These are phyloP conservation scores for Mallateleia sp. DNA, from an alignment of 2,888 invertebrate genomes.

Conservation along the genomic window DNA sequence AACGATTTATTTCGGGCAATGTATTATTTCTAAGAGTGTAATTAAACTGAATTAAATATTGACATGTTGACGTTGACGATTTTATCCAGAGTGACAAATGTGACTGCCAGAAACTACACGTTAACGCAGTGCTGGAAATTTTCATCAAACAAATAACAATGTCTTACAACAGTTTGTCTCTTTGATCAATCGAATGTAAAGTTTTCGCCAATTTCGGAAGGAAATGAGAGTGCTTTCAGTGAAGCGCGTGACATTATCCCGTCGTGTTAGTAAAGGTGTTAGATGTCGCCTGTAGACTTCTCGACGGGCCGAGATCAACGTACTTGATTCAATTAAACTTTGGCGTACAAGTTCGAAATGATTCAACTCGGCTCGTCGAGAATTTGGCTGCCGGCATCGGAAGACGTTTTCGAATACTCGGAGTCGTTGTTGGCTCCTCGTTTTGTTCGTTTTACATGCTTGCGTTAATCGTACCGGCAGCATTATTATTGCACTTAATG, in stretches of 20 bases:
- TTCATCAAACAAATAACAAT: constrained; percentile 70
- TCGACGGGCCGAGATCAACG: constrained; percentile 72
- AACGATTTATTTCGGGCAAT: too few relatives aligned
- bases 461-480: constrained; percentile 46
- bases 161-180: constrained; percentile 68
- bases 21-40: too few relatives aligned
- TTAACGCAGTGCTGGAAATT: constrained; percentile 42
- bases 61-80: background rate
- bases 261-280: constrained; percentile 65
- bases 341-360: constrained; percentile 78
- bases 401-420: constrained; percentile 57
- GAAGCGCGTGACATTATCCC: constrained; percentile 66
- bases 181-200: constrained; percentile 77
- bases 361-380: constrained; percentile 71
- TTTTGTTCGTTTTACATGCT: constrained; percentile 70
- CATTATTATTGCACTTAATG: constrained; percentile 61
- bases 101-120: constrained; percentile 14
- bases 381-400: constrained; percentile 72
- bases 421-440: constrained; percentile 19
- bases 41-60: background rate
- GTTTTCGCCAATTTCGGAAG: constrained; percentile 73
- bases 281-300: constrained; percentile 69
- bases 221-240: constrained; percentile 72
- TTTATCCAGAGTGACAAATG: background rate
- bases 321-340: constrained; percentile 81